A percentile compares a stretch with the other conserved stretches of the same genome.
These are phyloP conservation scores for Ceryle rudis DNA, from an alignment of 2,797 vertebrate species.

Conservation along the genomic window DNA sequence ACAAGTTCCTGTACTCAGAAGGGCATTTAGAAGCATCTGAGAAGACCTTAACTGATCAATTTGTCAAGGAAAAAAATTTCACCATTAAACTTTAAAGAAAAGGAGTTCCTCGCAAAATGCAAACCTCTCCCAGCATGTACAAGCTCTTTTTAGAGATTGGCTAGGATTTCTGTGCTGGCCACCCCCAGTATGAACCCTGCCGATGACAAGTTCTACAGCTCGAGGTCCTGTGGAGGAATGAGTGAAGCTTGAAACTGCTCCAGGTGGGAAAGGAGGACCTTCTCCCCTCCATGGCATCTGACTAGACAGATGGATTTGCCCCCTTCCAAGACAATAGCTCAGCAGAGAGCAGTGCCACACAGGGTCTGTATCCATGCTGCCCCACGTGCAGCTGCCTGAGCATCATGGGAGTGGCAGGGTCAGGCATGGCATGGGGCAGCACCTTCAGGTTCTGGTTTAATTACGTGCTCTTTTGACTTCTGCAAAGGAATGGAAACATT, in stretches of 20 bases:
- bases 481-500: neutral
- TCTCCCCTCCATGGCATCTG: neutral
- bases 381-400: neutral
- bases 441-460: neutral
- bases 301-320: neutral
- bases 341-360: neutral
- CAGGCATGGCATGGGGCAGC: neutral
- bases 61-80: neutral
- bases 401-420: neutral
- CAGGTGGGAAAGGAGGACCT: neutral
- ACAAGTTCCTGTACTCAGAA: neutral
- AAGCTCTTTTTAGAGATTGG: neutral
- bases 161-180: neutral
- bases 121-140: neutral
- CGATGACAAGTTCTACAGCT: neutral
- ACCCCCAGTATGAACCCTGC: neutral
- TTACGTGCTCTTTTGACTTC: neutral
- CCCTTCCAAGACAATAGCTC: neutral
- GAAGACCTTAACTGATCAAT: neutral
- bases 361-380: neutral
- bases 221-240: neutral
- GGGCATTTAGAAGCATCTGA: neutral
- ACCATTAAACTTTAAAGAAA: neutral
- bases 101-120: neutral
- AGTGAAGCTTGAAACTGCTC: neutral